Conservation (phyloP, 2,888 invertebrate genomes). For the Calameuta filiformis region DNA sequence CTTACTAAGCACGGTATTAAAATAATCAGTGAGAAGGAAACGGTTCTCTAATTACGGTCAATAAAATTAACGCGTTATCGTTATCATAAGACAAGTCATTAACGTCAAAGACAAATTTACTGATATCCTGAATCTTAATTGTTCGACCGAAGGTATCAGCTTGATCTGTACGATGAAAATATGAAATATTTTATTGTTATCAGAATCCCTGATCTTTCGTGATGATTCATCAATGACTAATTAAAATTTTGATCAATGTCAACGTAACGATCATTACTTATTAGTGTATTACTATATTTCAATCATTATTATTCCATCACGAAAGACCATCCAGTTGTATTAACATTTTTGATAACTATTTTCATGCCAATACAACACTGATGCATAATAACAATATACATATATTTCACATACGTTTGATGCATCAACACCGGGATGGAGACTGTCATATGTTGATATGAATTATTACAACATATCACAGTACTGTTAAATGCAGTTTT, state of each 20-base stretch:
- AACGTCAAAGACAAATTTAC: neutral
- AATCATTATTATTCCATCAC: too few species aligned
- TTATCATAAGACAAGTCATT: neutral
- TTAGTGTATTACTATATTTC: too few species aligned
- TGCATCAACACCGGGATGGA: neutral
- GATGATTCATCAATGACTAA: neutral
- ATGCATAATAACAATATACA: neutral
- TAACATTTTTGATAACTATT: neutral
- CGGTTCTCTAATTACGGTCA: constrained; percentile 64
- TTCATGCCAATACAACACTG: neutral
- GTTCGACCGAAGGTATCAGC: neutral
- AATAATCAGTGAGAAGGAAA: constrained; percentile 83
- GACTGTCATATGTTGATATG: neutral
- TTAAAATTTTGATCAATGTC: neutral
- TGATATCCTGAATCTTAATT: neutral
- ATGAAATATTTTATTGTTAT: neutral
- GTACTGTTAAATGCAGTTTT: neutral
- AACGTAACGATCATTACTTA: too few species aligned
- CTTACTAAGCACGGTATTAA: constrained; percentile 83
- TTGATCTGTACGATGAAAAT: neutral
- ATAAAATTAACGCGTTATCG: neutral
- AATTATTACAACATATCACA: neutral
- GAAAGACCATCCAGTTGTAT: neutral
- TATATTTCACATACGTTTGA: too few species aligned
- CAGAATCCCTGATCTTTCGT: neutral